Conservation (phyloP, 2,113 vertebrate genomes). For the Tragelaphus strepsiceros region DNA sequence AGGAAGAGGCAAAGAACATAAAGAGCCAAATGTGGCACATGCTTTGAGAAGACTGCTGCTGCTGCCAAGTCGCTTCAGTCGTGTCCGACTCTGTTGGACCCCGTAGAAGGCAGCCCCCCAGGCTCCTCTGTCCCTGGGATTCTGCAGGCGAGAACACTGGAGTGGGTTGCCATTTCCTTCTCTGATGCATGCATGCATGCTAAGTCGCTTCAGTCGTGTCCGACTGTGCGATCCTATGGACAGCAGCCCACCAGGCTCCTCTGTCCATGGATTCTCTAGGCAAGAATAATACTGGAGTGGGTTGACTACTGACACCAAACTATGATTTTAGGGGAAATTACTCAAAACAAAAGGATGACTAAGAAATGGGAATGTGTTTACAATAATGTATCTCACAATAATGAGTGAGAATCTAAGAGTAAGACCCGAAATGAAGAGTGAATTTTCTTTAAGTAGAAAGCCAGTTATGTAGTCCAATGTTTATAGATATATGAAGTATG, state of each 20-base stretch:
- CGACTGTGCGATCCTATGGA: not conserved
- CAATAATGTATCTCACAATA: not conserved
- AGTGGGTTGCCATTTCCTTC: not conserved
- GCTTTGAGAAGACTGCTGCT: not conserved
- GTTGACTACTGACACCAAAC: not conserved
- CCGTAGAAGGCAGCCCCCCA: accelerated
- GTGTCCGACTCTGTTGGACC: accelerated
- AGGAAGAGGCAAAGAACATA: not conserved
- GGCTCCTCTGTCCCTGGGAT: not conserved
- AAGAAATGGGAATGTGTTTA: not conserved
- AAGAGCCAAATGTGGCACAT: not conserved
- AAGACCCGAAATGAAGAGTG: not conserved
- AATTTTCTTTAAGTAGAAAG: not conserved
- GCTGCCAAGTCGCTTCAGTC: not conserved
- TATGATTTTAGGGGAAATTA: not conserved
- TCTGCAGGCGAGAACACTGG: not conserved
- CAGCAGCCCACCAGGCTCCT: not conserved
- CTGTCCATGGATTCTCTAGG: not conserved
- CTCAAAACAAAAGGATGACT: not conserved
- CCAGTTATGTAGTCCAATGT: not conserved
- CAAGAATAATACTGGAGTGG: not conserved
- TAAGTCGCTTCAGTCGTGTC: not conserved
- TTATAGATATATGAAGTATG: not conserved
- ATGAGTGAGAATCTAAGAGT: not conserved
- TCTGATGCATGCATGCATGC: not conserved